phyloP scores from a whole-genome alignment of 2,797 vertebrate species.

The Hydrophis major region DNA sequence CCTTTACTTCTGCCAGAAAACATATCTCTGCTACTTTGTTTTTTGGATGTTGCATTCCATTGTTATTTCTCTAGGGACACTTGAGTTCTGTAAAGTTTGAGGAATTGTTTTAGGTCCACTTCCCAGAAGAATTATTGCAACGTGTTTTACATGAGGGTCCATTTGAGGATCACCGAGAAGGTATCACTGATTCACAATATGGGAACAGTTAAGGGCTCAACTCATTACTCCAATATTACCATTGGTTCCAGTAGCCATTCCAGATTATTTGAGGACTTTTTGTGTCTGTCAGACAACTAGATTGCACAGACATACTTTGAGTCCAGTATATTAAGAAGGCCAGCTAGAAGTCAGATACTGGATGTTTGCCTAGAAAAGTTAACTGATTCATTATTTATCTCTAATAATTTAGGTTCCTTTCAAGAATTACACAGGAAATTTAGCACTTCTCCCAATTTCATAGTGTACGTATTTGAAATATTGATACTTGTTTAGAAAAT shows the following conservation, averaged over 20 bases:
- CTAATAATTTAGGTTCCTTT: not conserved
- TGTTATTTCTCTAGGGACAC: not conserved
- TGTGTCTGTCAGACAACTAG: not conserved
- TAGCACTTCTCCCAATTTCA: not conserved
- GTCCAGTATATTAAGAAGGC: not conserved
- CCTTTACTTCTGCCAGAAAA: too few relatives aligned
- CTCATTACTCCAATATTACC: not conserved
- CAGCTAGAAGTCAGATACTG: not conserved
- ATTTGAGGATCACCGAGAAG: not conserved
- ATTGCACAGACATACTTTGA: not conserved
- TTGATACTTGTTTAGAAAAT: not conserved
- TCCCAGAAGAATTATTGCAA: not conserved
- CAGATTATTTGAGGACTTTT: not conserved
- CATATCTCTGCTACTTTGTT: too few relatives aligned
- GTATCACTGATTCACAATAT: not conserved
- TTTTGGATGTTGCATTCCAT: too few relatives aligned
- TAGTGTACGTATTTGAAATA: not conserved
- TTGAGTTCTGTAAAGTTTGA: not conserved
- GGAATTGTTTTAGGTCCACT: not conserved
- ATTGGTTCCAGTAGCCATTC: not conserved
- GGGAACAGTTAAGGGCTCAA: not conserved
- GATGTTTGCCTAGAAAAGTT: not conserved
- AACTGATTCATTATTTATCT: not conserved
- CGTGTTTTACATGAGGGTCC: not conserved
- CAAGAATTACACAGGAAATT: too few relatives aligned